phyloP scores from a whole-genome alignment of 2,113 vertebrate species.

The Pelecanus crispus region DNA sequence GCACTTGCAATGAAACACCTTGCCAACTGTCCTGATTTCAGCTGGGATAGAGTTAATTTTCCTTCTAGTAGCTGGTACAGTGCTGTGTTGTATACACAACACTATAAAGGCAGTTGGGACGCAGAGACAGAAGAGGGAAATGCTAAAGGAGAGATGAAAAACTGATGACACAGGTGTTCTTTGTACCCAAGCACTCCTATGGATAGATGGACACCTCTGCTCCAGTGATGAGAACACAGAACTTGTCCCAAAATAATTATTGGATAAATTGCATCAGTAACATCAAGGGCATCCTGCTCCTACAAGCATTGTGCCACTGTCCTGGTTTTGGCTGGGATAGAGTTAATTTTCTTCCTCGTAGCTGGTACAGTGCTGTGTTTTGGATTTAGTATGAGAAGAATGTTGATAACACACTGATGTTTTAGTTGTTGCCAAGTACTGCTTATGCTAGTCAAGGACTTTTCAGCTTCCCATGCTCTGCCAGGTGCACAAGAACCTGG shows the following conservation, averaged over 20 bases:
- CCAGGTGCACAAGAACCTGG: too few relatives aligned
- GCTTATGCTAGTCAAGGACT: too few relatives aligned
- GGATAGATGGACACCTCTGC: neutral
- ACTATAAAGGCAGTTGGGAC: neutral
- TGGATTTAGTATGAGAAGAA: too few relatives aligned
- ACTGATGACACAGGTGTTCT: neutral
- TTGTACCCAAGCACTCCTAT: neutral
- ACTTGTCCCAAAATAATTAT: neutral
- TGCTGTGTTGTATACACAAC: neutral
- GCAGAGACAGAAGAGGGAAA: neutral
- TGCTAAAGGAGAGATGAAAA: neutral
- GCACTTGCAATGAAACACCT: neutral
- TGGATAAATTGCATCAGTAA: neutral
- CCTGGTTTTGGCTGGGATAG: too few relatives aligned
- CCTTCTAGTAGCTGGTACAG: too few relatives aligned
- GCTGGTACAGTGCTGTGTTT: too few relatives aligned
- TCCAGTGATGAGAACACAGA: neutral
- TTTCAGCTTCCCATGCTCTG: too few relatives aligned
- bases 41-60: too few relatives aligned
- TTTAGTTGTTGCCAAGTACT: too few relatives aligned
- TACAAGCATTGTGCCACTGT: fast-evolving
- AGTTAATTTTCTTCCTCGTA: too few relatives aligned
- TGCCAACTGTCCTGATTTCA: neutral
- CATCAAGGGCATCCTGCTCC: neutral
- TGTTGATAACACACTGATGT: too few relatives aligned